Base-by-base conservation (phyloP, 2,888 invertebrate species). In the Liopterus haemorrhoidalis region DNA sequence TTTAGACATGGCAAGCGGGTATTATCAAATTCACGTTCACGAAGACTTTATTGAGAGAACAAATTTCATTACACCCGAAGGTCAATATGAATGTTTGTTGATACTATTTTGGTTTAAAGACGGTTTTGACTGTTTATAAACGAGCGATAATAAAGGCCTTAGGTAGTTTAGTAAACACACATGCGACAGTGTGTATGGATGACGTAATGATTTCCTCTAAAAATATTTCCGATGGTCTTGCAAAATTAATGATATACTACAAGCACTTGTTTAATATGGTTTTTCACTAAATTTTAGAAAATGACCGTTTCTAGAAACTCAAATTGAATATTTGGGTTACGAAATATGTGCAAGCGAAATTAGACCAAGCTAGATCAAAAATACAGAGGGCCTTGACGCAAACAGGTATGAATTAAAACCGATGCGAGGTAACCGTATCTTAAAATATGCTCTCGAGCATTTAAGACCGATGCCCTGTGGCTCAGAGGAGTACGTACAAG, bases 1-100 rank as follows among this genome's bases (percentile, higher is more conserved):
- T 4, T 18, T 38, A 16, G 27, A 38, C 11, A 38, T 38, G 38
- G 37, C 35, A 5, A 35, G 5, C 14, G 41, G 41, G 21, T 46
- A 32, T 36, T 40, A 41, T 20, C 41, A 46, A 32, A 31, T 47
- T 5, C 47, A 31, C 4, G 24, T 41, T 12, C 25, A 42, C 37
- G n/a, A 19, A 31, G 25, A 38, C 25, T 42, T 42, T 19, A 42
- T 47, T 8, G 42, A 42, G 21, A 42, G 32, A 30, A 36, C 28
- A 11, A 32, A 18, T 20, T 39, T 39, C 12, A 14, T 39, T n/a
- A 30, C n/a, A n/a, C n/a, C n/a, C n/a, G n/a, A n/a, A n/a, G n/a
- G n/a, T 18, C 38, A 44, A 20, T 44, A 19, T 25, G 44, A 44
- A 28, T 44, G 15, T 11, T 2, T 44, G 15, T 14, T n/a, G 18